Base-by-base conservation (phyloP, 1,140 invertebrate species). In the Paracyclopina nana region DNA sequence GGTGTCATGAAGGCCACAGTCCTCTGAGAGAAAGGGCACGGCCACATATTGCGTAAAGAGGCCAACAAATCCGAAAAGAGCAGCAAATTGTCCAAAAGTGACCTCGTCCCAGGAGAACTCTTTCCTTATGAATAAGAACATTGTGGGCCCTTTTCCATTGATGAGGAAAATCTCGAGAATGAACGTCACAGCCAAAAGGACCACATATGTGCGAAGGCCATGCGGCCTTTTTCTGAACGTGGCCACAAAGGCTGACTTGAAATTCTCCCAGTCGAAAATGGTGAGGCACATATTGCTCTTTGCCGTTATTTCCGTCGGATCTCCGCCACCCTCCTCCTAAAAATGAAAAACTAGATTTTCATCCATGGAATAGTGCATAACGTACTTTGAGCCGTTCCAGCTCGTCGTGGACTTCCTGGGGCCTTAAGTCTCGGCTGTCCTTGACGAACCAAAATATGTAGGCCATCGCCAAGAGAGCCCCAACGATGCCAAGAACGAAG, bases 101-200 rank as follows among this genome's bases (percentile, higher is more conserved):
- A 18, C 34, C 20, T 46, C 34, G 40, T 52, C 40, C 50, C 50
- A 52, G 6, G 18, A 5, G 27, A 44, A 52, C 41, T 52, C 18
- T 20, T 40, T 46, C 27, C 50, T 22, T 4, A 52, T 4, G 38
- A 45, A 52, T 16, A 52, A 18, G 27, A 46, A 52, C 40, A 46
- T 44, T 2, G 31, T 45, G 11, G 50, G 50, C 24, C 48, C 50
- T 26, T 43, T 42, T 26, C 50, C 50, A 45, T 52, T 42, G 6
- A 43, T 46, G 16, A 52, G 38, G 25, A 52, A 52, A 14, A 46
- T 43, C 34, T 52, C 50, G 25, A 52, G 31, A 22, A 52, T 27
- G 30, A 52, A 52, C 12, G 5, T 18, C 9, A 3, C 25, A 2
- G 28, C 26, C n/a, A 52, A 25, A 12, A 52, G 16, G 9, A 52